Conservation (phyloP, 2,888 invertebrate species). For the Athalia cordata region DNA sequence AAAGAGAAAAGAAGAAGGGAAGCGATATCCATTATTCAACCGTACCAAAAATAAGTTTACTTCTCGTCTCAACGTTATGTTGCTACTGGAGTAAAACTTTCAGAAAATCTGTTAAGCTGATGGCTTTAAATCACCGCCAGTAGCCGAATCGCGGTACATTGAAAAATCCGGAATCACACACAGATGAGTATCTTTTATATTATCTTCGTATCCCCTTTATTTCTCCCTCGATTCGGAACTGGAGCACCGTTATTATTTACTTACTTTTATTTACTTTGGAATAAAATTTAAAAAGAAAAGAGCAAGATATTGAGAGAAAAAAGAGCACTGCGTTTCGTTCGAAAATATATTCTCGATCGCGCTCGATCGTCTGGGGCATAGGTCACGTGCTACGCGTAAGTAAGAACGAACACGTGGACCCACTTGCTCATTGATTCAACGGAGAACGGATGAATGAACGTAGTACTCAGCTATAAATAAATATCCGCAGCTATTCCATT, state of each 20-base stretch:
- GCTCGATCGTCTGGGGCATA: background rate
- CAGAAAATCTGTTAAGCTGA: background rate
- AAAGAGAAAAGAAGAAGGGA: background rate
- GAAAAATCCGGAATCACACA: background rate
- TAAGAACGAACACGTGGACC: constrained; percentile 16
- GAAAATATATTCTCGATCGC: no score
- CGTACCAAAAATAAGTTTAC: constrained; percentile 15
- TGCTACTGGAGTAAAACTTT: constrained; percentile 4
- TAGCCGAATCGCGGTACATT: no score
- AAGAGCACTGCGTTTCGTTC: no score
- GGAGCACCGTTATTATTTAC: no score
- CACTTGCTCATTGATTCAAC: constrained; percentile 21
- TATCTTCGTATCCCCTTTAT: no score
- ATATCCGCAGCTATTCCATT: background rate
- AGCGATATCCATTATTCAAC: constrained; percentile 34
- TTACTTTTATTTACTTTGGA: no score
- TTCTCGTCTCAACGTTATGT: background rate
- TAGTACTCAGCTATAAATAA: constrained; percentile 31
- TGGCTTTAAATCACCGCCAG: no score
- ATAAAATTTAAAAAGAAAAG: no score
- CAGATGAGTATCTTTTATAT: background rate
- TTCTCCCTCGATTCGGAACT: no score
- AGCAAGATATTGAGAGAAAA: no score
- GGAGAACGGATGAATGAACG: constrained; percentile 36
- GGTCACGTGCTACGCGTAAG: background rate